Conservation (phyloP, 2,113 vertebrate genomes). For the Cololabis saira region DNA sequence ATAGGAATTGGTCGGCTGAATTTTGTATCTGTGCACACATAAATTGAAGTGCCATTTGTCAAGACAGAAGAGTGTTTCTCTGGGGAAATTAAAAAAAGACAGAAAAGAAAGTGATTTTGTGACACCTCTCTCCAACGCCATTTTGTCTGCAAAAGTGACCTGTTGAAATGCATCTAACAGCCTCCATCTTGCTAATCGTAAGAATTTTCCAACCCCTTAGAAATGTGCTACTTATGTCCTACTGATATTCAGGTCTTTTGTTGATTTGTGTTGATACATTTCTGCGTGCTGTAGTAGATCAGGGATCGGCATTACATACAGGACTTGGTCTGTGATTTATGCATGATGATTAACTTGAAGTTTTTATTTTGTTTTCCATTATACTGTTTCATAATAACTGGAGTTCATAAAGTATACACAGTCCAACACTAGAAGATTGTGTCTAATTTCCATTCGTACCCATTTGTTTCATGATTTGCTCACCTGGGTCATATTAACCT, state of each 20-base stretch:
- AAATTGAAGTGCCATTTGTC: constrained; percentile 58
- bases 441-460: no score
- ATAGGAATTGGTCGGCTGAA: constrained; percentile 23
- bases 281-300: background rate
- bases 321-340: background rate
- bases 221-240: no score
- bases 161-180: constrained; percentile 27
- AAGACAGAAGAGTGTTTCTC: constrained; percentile 55
- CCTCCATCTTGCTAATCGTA: constrained; percentile 1
- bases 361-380: background rate
- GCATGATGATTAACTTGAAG: no score
- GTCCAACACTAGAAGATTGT: no score
- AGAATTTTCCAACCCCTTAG: background rate
- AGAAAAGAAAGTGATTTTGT: constrained; percentile 24
- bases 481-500: no score
- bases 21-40: constrained; percentile 2
- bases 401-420: background rate
- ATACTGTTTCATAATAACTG: background rate
- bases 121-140: constrained; percentile 37
- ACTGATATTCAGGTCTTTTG: no score
- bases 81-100: constrained; percentile 54
- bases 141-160: constrained; percentile 34
- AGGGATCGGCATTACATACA: background rate
- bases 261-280: background rate
- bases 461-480: no score